Conservation (phyloP, 2,113 vertebrate genomes). For the Antechinus flavipes region DNA sequence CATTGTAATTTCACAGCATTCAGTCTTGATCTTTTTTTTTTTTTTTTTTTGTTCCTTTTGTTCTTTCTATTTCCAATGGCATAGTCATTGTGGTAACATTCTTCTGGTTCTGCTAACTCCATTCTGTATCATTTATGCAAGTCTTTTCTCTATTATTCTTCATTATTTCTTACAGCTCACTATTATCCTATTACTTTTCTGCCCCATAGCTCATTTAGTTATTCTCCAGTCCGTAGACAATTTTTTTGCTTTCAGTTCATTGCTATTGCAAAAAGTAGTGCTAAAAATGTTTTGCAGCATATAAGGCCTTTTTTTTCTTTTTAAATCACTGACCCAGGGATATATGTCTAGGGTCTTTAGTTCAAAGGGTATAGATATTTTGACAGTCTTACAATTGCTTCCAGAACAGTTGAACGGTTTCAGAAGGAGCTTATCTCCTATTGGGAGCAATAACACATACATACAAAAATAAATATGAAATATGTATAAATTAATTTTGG, state of each 20-base stretch:
- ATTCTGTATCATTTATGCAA: neutral
- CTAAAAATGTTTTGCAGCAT: neutral
- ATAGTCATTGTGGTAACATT: neutral
- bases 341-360: neutral
- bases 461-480: neutral
- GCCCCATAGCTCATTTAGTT: neutral
- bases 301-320: neutral
- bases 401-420: neutral
- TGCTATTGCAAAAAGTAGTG: neutral
- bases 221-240: neutral
- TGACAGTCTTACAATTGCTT: neutral
- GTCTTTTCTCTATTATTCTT: neutral
- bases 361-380: neutral
- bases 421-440: neutral
- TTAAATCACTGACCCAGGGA: neutral
- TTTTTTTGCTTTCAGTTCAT: neutral
- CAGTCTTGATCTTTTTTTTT: neutral
- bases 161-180: neutral
- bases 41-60: neutral
- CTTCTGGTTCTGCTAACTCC: neutral
- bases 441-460: neutral
- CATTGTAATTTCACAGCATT: neutral
- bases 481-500: neutral
- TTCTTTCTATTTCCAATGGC: neutral
- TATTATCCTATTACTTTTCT: neutral